Conservation (phyloP, 1,140 invertebrate genomes). For the Thrips palmi region DNA sequence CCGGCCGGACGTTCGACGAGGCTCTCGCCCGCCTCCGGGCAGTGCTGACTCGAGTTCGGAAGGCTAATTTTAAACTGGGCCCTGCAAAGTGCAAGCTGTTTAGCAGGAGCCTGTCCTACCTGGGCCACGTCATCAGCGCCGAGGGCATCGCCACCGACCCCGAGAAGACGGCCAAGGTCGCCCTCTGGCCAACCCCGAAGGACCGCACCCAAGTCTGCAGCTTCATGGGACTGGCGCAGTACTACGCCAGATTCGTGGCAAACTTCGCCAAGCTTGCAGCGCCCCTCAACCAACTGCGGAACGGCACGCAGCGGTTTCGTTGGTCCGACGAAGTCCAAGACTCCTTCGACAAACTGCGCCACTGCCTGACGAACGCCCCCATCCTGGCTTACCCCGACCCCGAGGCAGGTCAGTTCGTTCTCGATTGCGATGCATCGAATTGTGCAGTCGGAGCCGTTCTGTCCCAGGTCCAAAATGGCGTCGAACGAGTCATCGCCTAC, state of each 20-base stretch:
- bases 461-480: constrained; percentile 20
- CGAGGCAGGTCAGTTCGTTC: constrained; percentile 19
- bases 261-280: constrained; percentile 15
- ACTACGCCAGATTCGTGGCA: constrained; percentile 17
- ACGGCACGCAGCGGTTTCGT: not conserved
- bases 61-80: no score
- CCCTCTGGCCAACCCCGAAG: no score
- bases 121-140: constrained; percentile 19
- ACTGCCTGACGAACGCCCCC: constrained; percentile 14
- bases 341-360: constrained; percentile 12
- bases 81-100: no score
- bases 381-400: constrained; percentile 19
- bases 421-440: constrained; percentile 26
- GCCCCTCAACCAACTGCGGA: constrained; percentile 11
- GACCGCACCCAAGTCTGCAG: no score
- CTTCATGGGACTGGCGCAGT: constrained; percentile 18
- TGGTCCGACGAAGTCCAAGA: no score
- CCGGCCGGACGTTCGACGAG: constrained; percentile 9
- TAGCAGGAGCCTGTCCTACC: no score
- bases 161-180: no score
- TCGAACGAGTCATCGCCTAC: constrained; percentile 19
- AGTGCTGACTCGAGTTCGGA: no score
- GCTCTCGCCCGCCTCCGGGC: no score
- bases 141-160: constrained; percentile 21
- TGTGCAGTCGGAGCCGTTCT: constrained; percentile 23